Conservation (phyloP, 2,888 invertebrate genomes). For the Leptopilina drosophilae region DNA sequence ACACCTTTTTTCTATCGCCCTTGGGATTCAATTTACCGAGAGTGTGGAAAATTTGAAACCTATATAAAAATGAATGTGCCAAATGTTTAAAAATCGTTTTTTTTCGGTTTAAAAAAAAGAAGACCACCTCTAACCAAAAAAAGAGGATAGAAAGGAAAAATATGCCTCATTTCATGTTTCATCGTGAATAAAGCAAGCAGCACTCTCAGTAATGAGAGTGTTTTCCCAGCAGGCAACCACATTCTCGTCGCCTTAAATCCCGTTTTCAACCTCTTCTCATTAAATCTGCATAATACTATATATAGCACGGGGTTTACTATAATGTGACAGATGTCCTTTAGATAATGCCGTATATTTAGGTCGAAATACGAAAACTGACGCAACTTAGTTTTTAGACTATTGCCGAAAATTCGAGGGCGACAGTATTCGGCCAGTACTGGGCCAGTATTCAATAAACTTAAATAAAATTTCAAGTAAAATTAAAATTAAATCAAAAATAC, state of each 20-base stretch:
- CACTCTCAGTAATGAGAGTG: conserved; percentile 48
- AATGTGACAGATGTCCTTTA: not conserved
- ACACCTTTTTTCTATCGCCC: too few relatives aligned
- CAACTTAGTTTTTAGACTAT: too few relatives aligned
- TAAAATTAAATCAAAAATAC: too few relatives aligned
- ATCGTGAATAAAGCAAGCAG: conserved; percentile 22
- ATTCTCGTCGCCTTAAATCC: conserved; percentile 48
- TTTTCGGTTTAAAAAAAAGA: not conserved
- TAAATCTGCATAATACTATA: not conserved
- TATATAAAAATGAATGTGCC: too few relatives aligned
- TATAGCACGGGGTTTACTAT: not conserved
- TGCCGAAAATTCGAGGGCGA: too few relatives aligned
- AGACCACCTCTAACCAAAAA: not conserved
- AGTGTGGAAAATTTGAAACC: too few relatives aligned
- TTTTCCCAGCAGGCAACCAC: conserved; percentile 38
- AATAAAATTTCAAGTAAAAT: too few relatives aligned
- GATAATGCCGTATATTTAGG: too few relatives aligned
- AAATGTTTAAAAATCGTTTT: not conserved
- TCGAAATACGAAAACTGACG: too few relatives aligned
- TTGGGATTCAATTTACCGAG: too few relatives aligned
- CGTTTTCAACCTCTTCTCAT: conserved; percentile 42
- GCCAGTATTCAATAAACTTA: too few relatives aligned
- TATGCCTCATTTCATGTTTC: not conserved
- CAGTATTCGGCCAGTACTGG: too few relatives aligned
- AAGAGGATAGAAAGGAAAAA: not conserved